Conservation (phyloP, 2,113 vertebrate species). For the Deroptyus accipitrinus region DNA sequence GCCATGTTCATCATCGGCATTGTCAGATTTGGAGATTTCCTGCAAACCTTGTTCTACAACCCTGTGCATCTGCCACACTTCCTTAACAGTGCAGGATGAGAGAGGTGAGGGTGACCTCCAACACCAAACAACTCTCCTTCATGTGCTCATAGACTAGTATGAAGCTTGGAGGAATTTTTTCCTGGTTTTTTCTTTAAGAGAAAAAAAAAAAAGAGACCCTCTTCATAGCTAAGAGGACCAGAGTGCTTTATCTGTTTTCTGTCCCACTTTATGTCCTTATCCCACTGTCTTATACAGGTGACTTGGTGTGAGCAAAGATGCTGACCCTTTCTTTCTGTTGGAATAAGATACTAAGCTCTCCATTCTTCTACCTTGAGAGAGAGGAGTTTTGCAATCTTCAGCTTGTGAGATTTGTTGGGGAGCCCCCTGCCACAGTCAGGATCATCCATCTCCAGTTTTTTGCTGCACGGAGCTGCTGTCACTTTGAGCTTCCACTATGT, state of each 20-base stretch:
- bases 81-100: fast-evolving
- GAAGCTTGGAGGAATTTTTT: background rate
- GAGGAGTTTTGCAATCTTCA: background rate
- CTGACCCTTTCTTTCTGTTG: background rate
- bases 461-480: fast-evolving
- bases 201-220: fast-evolving
- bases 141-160: fast-evolving
- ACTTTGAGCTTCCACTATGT: background rate
- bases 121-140: background rate
- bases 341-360: background rate
- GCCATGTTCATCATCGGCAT: background rate
- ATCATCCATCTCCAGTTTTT: background rate
- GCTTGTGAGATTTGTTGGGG: background rate
- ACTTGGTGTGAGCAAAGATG: background rate
- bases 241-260: background rate
- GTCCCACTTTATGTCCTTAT: background rate
- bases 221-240: background rate
- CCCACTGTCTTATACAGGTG: background rate
- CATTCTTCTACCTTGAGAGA: background rate
- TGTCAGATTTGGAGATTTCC: background rate
- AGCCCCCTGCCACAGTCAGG: background rate
- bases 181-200: background rate
- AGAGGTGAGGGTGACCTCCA: fast-evolving
- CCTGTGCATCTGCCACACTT: fast-evolving
- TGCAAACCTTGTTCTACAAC: background rate